Evolutionary conservation across 2,888 invertebrate genomes (phyloP), one percentile per base, ranked within the genome.

Genomic region (Drosophila hawaiiensis): DNA sequence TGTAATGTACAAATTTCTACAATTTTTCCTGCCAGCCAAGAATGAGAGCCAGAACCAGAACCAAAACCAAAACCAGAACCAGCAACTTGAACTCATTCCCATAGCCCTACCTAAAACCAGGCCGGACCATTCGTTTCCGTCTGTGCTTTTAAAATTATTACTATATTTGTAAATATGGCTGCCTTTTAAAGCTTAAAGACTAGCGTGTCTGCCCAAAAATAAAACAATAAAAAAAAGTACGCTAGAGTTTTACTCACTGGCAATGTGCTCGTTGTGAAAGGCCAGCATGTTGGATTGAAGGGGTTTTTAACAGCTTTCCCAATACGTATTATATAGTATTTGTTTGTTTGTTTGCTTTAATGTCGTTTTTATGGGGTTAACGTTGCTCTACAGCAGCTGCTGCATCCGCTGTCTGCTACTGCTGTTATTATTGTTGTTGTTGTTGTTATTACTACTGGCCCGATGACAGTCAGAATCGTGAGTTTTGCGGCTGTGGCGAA

Each of bases 211-310:
- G 22, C n/a, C 19, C 29, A 54, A 63, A 52, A 41, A 29, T 2
- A 37, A 31, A 52, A 31, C 6, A 31, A 19, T 39, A 28, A 50
- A 43, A 31, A 55, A 43, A 47, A 58, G n/a, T 49, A 64, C 55
- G 29, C 29, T 64, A 49, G 60, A 77, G 67, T 70, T 68, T 65
- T 70, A 93, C 93, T 93, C 80, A 93, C 93, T 93, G 88, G 93
- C 93, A 82, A 93, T 93, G 81, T 93, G 93, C 83, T 93, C 93
- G 90, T 93, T 93, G 89, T 93, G 93, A 85, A 93, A 92, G 92
- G 93, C 93, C 93, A 93, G 92, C 93, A 93, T 93, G 77, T 92
- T 92, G 71, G 64, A 61, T 68, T 68, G 61, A 65, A 66, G 56
- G 73, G 70, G 63, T 66, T 78, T 78, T 73, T 73, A 78, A 78